Evolutionary conservation across 2,113 vertebrate species (phyloP).

Genomic region (Aythya baeri): DNA sequence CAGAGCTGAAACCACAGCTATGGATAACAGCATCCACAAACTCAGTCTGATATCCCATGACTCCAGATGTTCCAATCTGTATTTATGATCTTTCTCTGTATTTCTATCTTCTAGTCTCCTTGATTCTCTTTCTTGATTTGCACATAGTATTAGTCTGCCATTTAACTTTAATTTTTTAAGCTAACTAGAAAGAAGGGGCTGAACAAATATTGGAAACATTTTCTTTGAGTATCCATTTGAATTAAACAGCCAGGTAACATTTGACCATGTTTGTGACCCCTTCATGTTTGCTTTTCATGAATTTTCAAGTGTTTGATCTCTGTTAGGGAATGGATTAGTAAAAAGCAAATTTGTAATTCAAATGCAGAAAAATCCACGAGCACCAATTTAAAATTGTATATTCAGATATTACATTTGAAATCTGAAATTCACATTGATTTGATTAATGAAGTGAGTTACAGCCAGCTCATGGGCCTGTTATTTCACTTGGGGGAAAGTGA

Average conservation of each 20-base stretch:
- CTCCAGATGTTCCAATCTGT: not conserved
- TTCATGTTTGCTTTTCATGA: constrained; percentile 71
- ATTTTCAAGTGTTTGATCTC: constrained; percentile 72
- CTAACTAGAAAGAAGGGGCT: constrained; percentile 54
- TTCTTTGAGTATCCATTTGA: constrained; percentile 70
- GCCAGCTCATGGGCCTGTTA: constrained; percentile 2
- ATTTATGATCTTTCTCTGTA: constrained; percentile 2
- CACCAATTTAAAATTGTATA: constrained; percentile 63
- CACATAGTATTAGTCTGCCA: constrained; percentile 60
- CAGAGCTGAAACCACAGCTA: not conserved
- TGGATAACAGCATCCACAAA: not conserved
- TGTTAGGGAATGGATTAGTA: constrained; percentile 68
- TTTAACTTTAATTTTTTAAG: constrained; percentile 73
- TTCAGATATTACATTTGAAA: constrained; percentile 64
- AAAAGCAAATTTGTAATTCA: constrained; percentile 73
- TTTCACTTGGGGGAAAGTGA: not conserved
- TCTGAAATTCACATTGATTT: constrained; percentile 66
- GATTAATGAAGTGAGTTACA: constrained; percentile 57
- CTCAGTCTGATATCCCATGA: not conserved
- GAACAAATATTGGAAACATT: constrained; percentile 70
- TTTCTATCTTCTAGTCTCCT: constrained; percentile 13
- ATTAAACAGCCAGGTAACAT: constrained; percentile 67
- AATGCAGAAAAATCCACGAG: constrained; percentile 53
- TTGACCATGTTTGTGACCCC: constrained; percentile 70
- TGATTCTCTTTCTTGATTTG: constrained; percentile 50